A percentile compares a stretch with the other conserved stretches of the same genome.
Evolutionary conservation across 2,888 invertebrate genomes (phyloP).

Genomic region (Machimus rusticus): DNA sequence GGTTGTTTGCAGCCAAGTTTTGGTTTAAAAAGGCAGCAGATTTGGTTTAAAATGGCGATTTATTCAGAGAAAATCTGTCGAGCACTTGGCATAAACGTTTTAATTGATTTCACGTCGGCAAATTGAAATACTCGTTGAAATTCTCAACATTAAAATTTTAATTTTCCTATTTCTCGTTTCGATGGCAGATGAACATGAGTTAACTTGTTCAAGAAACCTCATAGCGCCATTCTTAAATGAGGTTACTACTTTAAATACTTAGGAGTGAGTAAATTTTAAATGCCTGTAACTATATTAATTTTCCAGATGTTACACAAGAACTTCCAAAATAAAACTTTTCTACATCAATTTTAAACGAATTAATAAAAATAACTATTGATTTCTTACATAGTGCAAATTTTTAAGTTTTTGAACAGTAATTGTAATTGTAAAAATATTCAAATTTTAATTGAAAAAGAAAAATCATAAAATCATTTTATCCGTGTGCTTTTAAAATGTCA

Average conservation of each 20-base stretch:
- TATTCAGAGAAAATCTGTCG: background rate
- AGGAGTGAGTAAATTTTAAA: background rate
- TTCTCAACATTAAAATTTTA: background rate
- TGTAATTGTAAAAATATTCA: too few species aligned
- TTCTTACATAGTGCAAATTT: too few species aligned
- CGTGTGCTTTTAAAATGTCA: too few species aligned
- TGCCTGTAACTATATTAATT: background rate
- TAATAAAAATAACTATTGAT: too few species aligned
- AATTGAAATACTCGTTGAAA: background rate
- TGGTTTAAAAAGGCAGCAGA: too few species aligned
- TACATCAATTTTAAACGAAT: too few species aligned
- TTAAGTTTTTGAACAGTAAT: too few species aligned
- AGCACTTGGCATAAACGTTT: background rate
- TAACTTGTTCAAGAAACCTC: background rate
- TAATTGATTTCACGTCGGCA: background rate
- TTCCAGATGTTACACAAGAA: background rate
- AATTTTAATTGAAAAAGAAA: too few species aligned
- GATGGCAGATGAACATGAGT: background rate
- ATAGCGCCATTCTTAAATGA: background rate
- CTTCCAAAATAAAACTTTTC: too few species aligned
- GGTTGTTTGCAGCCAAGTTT: background rate
- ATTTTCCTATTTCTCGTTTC: background rate
- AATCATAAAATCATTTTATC: too few species aligned
- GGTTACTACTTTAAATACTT: background rate
- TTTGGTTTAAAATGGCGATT: background rate